Percentiles rank a stretch among this genome's conserved stretches.
phyloP scores from a whole-genome alignment of 2,888 invertebrate species.

The Megalurothrips usitatus region DNA sequence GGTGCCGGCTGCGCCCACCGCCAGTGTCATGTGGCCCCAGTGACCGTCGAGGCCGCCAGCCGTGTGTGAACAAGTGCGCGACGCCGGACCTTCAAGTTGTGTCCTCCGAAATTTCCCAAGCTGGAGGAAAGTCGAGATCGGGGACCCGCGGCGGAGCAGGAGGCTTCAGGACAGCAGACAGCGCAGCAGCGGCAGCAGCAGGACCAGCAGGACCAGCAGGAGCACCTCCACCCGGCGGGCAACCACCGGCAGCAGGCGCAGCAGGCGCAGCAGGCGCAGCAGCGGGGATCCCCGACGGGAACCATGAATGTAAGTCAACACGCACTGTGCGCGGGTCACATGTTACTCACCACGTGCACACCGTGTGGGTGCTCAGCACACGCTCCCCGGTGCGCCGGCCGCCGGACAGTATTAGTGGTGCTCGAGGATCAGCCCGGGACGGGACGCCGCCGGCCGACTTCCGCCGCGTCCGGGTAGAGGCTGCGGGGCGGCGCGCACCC shows the following conservation, averaged over 20 bases:
- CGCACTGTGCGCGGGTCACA: not conserved
- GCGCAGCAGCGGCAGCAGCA: not conserved
- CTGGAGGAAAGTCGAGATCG: constrained; percentile 21
- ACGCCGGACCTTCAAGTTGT: not conserved
- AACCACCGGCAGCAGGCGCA: not conserved
- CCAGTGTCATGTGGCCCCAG: too few species aligned
- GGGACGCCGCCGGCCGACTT: too few species aligned
- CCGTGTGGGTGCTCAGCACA: not conserved
- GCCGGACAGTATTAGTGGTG: too few species aligned
- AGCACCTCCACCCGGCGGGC: not conserved
- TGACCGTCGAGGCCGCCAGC: too few species aligned
- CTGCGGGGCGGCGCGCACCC: too few species aligned
- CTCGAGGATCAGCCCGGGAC: too few species aligned
- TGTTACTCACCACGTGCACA: not conserved
- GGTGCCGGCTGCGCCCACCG: not conserved
- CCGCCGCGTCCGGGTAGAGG: too few species aligned
- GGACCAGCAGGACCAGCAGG: not conserved
- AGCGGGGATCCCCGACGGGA: not conserved
- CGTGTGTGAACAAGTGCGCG: too few species aligned
- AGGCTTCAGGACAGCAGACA: constrained; percentile 19
- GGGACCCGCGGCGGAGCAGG: constrained; percentile 14
- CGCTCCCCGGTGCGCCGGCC: not conserved
- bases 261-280: not conserved
- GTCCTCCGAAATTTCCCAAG: constrained; percentile 13
- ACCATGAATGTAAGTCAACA: not conserved